A percentile compares a stretch with the other conserved stretches of the same genome.
phyloP scores from a whole-genome alignment of 2,888 invertebrate genomes.

The Cheilosia grossa region DNA sequence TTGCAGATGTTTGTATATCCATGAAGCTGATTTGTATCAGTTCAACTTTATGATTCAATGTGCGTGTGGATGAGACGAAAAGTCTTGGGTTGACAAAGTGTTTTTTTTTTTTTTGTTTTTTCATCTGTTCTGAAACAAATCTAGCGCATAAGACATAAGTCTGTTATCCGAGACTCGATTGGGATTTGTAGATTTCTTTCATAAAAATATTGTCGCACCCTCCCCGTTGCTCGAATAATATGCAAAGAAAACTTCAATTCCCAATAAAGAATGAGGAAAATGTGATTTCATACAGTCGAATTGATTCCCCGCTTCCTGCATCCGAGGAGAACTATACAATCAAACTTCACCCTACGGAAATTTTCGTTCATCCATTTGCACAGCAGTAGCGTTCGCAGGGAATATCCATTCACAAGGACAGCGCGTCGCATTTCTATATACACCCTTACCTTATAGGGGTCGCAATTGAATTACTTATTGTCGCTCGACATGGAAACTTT shows the following conservation, averaged over 20 bases:
- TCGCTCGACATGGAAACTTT: constrained; percentile 66
- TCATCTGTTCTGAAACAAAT: not conserved
- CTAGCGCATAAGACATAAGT: not conserved
- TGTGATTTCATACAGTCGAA: constrained; percentile 1
- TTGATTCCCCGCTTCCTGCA: not conserved
- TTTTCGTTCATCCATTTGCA: not conserved
- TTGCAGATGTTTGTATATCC: not conserved
- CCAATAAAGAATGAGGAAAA: constrained; percentile 1
- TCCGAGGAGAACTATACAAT: constrained; percentile 15
- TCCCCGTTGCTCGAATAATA: not conserved
- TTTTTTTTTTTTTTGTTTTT: not conserved
- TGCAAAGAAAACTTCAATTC: not conserved
- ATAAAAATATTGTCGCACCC: not conserved
- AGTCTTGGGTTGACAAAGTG: not conserved
- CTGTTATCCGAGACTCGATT: not conserved
- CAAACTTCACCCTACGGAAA: constrained; percentile 7
- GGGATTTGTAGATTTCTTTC: not conserved
- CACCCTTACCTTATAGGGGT: constrained; percentile 6
- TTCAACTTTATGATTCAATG: not conserved
- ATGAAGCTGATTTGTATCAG: constrained; percentile 2
- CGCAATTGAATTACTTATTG: constrained; percentile 55
- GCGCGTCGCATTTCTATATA: constrained; percentile 8
- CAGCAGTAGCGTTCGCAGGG: not conserved
- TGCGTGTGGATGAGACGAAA: not conserved
- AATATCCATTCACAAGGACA: constrained; percentile 30